Evolutionary conservation across 2,113 vertebrate genomes (phyloP), one percentile per base, ranked within the genome.

Genomic region (Corvus hawaiiensis): DNA sequence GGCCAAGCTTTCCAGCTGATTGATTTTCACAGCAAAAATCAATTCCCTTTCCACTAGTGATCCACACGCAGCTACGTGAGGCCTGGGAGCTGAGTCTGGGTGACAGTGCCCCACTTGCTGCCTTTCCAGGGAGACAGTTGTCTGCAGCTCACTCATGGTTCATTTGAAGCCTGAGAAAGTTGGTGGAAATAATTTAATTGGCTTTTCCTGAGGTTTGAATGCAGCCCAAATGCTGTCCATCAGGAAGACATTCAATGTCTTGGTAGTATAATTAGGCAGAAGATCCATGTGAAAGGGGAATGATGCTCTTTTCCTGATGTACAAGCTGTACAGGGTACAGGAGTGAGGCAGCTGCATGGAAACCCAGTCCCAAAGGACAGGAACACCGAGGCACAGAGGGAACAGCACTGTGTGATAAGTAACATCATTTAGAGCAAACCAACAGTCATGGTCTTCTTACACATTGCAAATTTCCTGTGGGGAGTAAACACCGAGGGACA

Each of bases 361-460:
- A 72, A 39, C 4, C 20, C 37, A 5, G 17, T 80, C 59, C 59
- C 39, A 55, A 58, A 58, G 39, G 62, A 44, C 27, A 52, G 33
- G 35, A 86, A 58, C 21, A 46, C 43, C 44, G 44, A 79, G 43
- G 32, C 37, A 43, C 0, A 1, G 51, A 67, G 59, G 11, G 13
- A 69, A 7, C 49, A 73, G 49, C 44, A 51, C 37, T 0, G 0
- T 51, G 32, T n/a, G 30, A 54, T 71, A n/a, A 44, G 16, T 51
- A 44, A 49, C 3, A 1, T 26, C 4, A 14, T 71, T 71, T 71
- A 39, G 61, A 2, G 13, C 4, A 3, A 68, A 30, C 23, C 35
- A 58, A 12, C 21, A 51, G 46, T 49, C 3, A 0, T 21, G 3
- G 1, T 81, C 23, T 1, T 48, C 43, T 84, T 63, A 13, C 10